Evolutionary conservation across 2,113 vertebrate species (phyloP), one percentile per base, ranked within the genome.

Genomic region (Calidris pygmaea): DNA sequence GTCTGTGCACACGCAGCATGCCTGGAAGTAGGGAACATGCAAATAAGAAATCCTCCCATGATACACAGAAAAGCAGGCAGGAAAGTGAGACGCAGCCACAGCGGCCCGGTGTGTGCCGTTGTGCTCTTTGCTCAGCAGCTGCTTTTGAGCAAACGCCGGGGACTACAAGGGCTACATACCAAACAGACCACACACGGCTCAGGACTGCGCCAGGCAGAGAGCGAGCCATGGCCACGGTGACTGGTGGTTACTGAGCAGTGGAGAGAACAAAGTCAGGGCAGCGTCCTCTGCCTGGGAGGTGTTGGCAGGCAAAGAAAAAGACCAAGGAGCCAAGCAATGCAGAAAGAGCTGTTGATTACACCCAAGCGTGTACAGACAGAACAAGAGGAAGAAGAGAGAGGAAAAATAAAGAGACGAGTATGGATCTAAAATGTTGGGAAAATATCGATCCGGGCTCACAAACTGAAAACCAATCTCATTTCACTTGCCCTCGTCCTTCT

Each of bases 331-430:
- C 47, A 62, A 79, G 67, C 43, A 30, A 13, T 29, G n/a, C 39
- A 78, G 47, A 47, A 73, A 24, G 19, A 37, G n/a, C 45, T 74
- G 50, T 5, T 68, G 39, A 30, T 72, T 24, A 29, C n/a, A 39
- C 13, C 21, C 5, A 17, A 5, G 7, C 1, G 0, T 3, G 27
- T 6, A 43, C 14, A 63, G 39, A 67, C 65, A 60, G 34, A 53
- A 41, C 7, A 37, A 34, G 10, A 35, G 26, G 39, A 48, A 60
- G 32, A 59, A 41, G 4, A 66, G 21, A 67, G 20, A 37, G 16
- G 19, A 24, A 62, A 85, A 30, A 55, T 23, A 18, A 71, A 59
- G 17, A 37, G 29, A 81, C 23, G 3, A 32, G 71, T 76, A 45
- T 32, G 23, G 35, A 65, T 68, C 35, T 10, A 41, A 90, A 85